A percentile compares a stretch with the other conserved stretches of the same genome.
Evolutionary conservation across 2,113 vertebrate genomes (phyloP).

Genomic region (Crotophaga sulcirostris): DNA sequence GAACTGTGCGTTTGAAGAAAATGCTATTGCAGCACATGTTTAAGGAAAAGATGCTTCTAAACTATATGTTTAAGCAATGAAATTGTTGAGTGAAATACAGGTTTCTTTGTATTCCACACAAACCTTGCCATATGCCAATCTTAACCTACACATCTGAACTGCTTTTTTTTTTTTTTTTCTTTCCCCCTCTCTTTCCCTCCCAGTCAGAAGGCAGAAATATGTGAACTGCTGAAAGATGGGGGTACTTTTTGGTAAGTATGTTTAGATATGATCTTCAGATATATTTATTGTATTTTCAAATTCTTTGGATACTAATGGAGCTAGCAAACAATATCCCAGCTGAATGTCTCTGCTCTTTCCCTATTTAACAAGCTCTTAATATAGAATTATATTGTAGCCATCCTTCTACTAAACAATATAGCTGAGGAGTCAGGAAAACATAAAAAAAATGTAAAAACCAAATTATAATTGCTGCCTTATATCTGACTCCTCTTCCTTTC

Average conservation of each 20-base stretch:
- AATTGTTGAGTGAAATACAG: constrained; percentile 53
- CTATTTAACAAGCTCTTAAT: constrained; percentile 39
- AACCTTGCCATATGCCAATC: constrained; percentile 40
- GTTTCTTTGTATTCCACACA: constrained; percentile 52
- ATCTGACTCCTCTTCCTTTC: constrained; percentile 39
- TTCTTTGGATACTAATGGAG: constrained; percentile 39
- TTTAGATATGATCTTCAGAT: constrained; percentile 58
- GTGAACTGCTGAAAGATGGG: constrained; percentile 37
- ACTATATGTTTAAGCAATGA: constrained; percentile 61
- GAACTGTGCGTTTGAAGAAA: constrained; percentile 61
- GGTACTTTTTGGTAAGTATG: constrained; percentile 47
- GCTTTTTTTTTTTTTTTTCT: background rate
- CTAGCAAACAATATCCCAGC: constrained; percentile 24
- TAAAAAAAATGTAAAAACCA: background rate
- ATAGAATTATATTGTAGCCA: constrained; percentile 22
- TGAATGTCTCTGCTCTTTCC: background rate
- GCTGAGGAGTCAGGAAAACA: constrained; percentile 42
- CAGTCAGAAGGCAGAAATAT: constrained; percentile 46
- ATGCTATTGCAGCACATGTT: constrained; percentile 60
- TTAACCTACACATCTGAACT: constrained; percentile 26
- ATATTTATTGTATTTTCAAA: constrained; percentile 47
- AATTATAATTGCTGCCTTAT: constrained; percentile 10
- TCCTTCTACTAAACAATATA: background rate
- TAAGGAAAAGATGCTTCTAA: constrained; percentile 63
- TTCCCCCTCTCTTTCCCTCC: background rate